Evolutionary conservation across 2,113 vertebrate species (phyloP), one percentile per base, ranked within the genome.

Genomic region (Ceuthmochares aereus): DNA sequence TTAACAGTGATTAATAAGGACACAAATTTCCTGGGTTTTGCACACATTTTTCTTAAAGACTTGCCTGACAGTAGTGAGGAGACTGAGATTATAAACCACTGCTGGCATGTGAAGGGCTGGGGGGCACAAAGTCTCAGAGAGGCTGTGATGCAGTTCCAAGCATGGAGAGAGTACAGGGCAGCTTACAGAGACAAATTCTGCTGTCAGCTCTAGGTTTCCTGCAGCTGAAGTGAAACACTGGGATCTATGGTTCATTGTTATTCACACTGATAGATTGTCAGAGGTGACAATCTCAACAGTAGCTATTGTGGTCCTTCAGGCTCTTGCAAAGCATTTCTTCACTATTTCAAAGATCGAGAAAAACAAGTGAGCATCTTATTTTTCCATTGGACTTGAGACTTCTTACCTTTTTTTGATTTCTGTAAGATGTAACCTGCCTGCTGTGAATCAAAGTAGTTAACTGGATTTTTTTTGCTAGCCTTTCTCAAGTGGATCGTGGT

Each of bases 1-100:
- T 52, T 92, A 90, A 91, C 62, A 76, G 81, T 97, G 96, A 97
- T 97, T 96, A 96, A 96, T 95, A 95, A 94, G 64, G 92, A 89
- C 64, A 67, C 27, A 36, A 6, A 45, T 84, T 90, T 95, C 73
- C 80, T 66, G 64, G 51, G 62, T 29, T 93, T 92, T 89, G 49
- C 82, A 93, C 89, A 84, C 83, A 89, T 95, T 96, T 97, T 97
- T 91, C 88, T 95, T 92, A 37, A 79, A 85, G 74, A 75, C 52
- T 90, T 77, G 62, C 27, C 74, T 90, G 75, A 87, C 90, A 75
- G 32, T 47, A 37, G 42, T 56, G 63, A 93, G 80, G 84, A 95
- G 29, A 32, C 52, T 66, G 87, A 91, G 56, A 60, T n/a, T 79
- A 87, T 72, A 85, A 95, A 81, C 70, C 80, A 52, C 56, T 51